Base-by-base conservation (phyloP, 2,797 vertebrate species). In the Ctenopoma kingsleyae region DNA sequence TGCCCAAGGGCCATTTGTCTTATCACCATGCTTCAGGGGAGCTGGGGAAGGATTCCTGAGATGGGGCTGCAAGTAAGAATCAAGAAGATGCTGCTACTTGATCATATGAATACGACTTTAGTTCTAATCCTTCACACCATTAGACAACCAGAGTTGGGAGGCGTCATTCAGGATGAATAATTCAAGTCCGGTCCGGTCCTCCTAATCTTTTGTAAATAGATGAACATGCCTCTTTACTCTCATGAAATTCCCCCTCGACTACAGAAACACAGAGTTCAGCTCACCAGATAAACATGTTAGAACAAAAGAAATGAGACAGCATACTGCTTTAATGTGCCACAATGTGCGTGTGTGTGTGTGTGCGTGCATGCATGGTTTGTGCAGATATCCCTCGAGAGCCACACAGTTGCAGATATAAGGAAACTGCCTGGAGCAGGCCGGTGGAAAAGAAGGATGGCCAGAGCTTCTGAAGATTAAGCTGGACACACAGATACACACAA, bases 331-430 rank as follows among this genome's bases (percentile, higher is more conserved):
- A 25, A 16, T 10, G 6, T 9, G 46, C 27, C 48, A 27, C 27
- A 35, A 25, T 27, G 38, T 43, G 16, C 68, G 25, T 53, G 23
- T 64, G 41, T 50, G 50, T 50, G 49, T 53, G 32, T 74, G 38
- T 43, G 16, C 63, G 25, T 53, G 23, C 60, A 36, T 46, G 50
- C 44, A 43, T 53, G 35, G 25, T 56, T 22, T 73, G 65, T 74
- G 30, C 50, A 65, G 48, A 47, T 36, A 57, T 80, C 76, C 68
- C 66, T 44, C 0, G 11, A 79, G 76, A 80, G 61, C 50, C n/a
- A 70, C 55, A 51, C 55, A 71, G 55, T 51, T 74, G 50, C 73
- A 72, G 74, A 80, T 53, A 64, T 56, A 77, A 46, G 8, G 64
- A 62, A 55, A 71, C 20, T 54, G 51, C 66, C 68, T 13, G 17